Base-by-base conservation (phyloP, 2,888 invertebrate species). In the Mechanitis messenoides region DNA sequence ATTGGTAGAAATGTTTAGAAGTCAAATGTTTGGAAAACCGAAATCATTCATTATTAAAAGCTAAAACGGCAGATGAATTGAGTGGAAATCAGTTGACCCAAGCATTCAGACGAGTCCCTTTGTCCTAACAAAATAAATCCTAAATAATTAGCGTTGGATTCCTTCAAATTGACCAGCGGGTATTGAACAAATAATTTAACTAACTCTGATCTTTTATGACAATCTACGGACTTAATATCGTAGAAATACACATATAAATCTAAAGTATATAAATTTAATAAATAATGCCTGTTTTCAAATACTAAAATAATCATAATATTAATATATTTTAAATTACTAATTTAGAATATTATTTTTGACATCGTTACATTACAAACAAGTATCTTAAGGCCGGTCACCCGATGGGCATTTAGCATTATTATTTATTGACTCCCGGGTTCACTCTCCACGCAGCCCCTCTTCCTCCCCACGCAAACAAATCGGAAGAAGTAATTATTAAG, bases 401-500 rank as follows among this genome's bases (percentile, higher is more conserved):
- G 78, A 76, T 76, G 81, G 82, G 77, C 84, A 83, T 84, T 87
- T 83, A 81, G 81, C 80, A 84, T 87, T 89, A 90, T 89, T 89
- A 88, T 88, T 88, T 90, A 88, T 88, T 84, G 87, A 84, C 84
- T 74, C 82, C 80, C 81, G 76, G 79, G 76, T 80, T 84, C 84
- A 81, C 82, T 83, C 83, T 86, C 82, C 85, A 83, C 76, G 77
- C 71, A 75, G 65, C 81, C 85, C 85, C 78, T 80, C 78, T 20
- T 20, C 70, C 71, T 72, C 71, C 69, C 74, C 73, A 72, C 68
- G 83, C 83, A 87, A 89, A 88, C 84, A 88, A 87, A 87, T 83
- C 84, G 84, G 84, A 87, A 86, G 81, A 88, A 84, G 86, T 89
- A 88, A 88, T 89, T 87, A 89, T 88, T 87, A 86, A 87, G 86